Percentiles rank a stretch among this genome's conserved stretches.
Conservation (phyloP, 1,140 invertebrate species). For the Polypedilum vanderplanki region DNA sequence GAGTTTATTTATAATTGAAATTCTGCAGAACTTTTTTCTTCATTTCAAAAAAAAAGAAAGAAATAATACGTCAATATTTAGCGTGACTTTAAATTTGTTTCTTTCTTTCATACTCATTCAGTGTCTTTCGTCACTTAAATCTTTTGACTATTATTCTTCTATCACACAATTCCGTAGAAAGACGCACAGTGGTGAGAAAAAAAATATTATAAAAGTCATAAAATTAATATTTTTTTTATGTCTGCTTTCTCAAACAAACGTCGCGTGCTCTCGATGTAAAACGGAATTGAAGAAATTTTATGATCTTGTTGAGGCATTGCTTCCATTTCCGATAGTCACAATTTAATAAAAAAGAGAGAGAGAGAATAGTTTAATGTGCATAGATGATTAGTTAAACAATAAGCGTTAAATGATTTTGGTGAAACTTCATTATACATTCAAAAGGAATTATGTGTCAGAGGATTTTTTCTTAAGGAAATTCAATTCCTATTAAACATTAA, state of each 20-base stretch:
- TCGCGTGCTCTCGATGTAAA: slow-evolving; percentile 1
- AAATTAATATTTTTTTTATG: background rate
- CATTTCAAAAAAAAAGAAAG: background rate
- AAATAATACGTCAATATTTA: slow-evolving; percentile 4
- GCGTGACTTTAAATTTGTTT: background rate
- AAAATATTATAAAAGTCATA: background rate
- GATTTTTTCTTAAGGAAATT: slow-evolving; percentile 8
- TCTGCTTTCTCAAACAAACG: background rate
- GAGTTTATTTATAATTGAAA: slow-evolving; percentile 14
- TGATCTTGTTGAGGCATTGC: slow-evolving; percentile 26
- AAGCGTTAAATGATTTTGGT: background rate
- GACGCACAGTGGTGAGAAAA: background rate
- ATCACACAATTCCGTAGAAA: background rate
- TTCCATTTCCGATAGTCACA: slow-evolving; percentile 9
- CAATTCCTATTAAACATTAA: background rate
- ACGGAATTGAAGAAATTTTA: background rate
- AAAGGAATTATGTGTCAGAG: slow-evolving; percentile 1
- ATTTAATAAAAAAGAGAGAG: background rate
- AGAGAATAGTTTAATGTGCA: background rate
- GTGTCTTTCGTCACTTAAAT: background rate
- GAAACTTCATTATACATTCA: background rate
- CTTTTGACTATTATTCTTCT: background rate
- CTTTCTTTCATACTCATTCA: background rate
- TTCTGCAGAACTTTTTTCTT: background rate
- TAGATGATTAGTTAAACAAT: background rate